Conservation (phyloP, 2,113 vertebrate genomes). For the Indicator indicator region DNA sequence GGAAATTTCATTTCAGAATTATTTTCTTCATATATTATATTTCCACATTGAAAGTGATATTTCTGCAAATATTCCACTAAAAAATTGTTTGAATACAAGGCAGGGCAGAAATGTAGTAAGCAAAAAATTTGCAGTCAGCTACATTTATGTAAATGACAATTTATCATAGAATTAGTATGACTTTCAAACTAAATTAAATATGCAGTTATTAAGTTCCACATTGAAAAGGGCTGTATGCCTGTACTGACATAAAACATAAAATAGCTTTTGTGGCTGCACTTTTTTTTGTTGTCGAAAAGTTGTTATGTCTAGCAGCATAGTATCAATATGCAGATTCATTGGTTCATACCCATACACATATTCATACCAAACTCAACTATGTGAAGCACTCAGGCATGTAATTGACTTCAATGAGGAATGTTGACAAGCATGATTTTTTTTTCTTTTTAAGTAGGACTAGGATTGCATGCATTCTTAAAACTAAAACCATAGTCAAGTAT, state of each 20-base stretch:
- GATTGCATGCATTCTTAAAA: background rate
- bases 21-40: background rate
- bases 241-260: background rate
- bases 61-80: background rate
- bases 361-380: background rate
- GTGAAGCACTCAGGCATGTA: background rate
- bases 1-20: background rate
- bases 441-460: background rate
- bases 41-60: background rate
- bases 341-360: accelerated
- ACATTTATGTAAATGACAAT: background rate
- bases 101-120: background rate
- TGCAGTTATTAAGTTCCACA: background rate
- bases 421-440: background rate
- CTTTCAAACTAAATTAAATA: background rate
- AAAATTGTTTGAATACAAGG: background rate
- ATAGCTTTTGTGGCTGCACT: background rate
- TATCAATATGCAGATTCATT: background rate
- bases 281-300: background rate
- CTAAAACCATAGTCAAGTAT: background rate
- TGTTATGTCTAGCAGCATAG: background rate
- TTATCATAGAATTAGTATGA: background rate
- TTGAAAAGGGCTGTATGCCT: background rate
- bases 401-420: background rate
- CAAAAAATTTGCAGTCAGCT: background rate